A percentile compares a stretch with the other conserved stretches of the same genome.
These are phyloP conservation scores for Pantherophis vulpinus DNA, from an alignment of 2,797 vertebrate genomes.

Conservation along the genomic window DNA sequence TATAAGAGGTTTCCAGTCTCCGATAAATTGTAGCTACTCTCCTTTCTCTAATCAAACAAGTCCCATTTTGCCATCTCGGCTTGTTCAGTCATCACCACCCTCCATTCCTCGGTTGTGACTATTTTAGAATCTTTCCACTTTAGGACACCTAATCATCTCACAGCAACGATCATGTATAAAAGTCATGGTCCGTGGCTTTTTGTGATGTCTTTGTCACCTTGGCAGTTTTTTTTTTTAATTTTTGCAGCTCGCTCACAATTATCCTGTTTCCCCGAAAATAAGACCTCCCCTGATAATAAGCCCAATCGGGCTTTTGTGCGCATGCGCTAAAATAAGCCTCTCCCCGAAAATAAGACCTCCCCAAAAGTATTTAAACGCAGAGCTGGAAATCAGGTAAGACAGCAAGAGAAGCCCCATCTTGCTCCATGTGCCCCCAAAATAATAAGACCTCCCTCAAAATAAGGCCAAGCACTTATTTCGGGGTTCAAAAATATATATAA, in stretches of 20 bases:
- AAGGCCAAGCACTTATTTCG: too few species aligned
- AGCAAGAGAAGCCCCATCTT: too few species aligned
- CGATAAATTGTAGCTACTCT: background rate
- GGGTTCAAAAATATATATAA: too few species aligned
- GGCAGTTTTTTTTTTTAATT: accelerated
- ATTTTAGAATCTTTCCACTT: background rate
- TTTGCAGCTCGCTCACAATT: background rate
- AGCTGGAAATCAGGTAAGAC: too few species aligned
- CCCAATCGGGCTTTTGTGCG: too few species aligned
- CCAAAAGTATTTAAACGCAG: too few species aligned
- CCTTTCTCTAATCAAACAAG: background rate
- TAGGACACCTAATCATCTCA: background rate
- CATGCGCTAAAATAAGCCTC: too few species aligned
- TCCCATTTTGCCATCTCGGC: background rate
- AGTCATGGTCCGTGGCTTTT: background rate
- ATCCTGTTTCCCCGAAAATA: too few species aligned
- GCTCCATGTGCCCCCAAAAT: too few species aligned
- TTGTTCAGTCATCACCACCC: background rate
- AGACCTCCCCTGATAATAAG: too few species aligned
- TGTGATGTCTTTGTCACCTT: background rate
- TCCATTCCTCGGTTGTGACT: background rate
- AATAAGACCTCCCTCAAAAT: too few species aligned
- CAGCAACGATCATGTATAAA: background rate
- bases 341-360: too few species aligned
- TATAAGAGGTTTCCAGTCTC: background rate